Evolutionary conservation across 37 sponge, comb jelly and placozoan genomes (phyloP).

Genomic region (Halisarca cf. caerulea): DNA sequence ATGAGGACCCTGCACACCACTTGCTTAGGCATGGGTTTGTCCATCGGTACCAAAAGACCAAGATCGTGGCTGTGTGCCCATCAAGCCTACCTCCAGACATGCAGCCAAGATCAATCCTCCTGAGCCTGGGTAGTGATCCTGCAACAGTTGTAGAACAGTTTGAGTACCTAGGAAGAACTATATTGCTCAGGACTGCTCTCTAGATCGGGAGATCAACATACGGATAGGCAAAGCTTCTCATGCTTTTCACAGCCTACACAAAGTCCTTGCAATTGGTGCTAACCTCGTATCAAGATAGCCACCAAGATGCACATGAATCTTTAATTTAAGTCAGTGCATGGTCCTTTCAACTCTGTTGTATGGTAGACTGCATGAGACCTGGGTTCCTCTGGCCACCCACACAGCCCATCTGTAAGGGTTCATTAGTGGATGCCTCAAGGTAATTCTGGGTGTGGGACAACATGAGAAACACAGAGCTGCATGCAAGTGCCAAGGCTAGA

Average conservation of each 20-base stretch:
- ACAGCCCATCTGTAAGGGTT: not conserved
- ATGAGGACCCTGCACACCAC: not conserved
- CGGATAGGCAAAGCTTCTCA: not conserved
- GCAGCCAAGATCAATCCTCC: not conserved
- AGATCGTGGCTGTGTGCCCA: not conserved
- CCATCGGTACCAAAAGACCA: not conserved
- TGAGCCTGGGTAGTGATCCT: not conserved
- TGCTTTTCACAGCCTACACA: not conserved
- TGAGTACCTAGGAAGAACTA: not conserved
- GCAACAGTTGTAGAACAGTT: not conserved
- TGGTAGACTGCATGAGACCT: not conserved
- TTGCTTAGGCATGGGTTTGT: not conserved
- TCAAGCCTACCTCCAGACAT: not conserved
- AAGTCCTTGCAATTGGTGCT: not conserved
- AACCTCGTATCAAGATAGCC: not conserved
- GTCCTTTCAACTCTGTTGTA: slow-evolving; percentile 3
- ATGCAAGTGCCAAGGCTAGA: not conserved
- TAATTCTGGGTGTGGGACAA: not conserved
- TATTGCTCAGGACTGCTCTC: not conserved
- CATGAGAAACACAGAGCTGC: not conserved
- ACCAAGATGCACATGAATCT: not conserved
- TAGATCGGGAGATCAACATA: not conserved
- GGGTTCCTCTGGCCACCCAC: not conserved
- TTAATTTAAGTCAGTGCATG: not conserved
- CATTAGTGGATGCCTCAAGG: not conserved